Conservation (phyloP, 2,113 vertebrate genomes). For the Coptodon bakossiorum region DNA sequence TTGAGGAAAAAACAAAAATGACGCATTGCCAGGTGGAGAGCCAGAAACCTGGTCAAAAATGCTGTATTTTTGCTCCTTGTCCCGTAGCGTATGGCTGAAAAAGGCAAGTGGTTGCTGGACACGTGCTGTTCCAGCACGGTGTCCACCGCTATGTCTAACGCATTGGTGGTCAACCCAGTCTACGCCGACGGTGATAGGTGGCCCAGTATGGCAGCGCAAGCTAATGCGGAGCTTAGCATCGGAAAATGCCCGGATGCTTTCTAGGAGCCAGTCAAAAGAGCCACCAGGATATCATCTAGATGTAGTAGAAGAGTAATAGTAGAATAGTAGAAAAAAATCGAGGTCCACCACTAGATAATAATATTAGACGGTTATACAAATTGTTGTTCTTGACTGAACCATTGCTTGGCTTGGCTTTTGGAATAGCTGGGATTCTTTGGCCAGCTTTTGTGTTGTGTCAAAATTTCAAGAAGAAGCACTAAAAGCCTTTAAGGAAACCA, state of each 20-base stretch:
- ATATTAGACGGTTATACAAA: not conserved
- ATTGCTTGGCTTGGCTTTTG: not conserved
- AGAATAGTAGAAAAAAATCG: fast-evolving
- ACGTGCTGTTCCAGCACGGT: not conserved
- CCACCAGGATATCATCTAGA: not conserved
- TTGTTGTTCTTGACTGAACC: not conserved
- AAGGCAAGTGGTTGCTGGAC: not conserved
- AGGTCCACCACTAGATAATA: not conserved
- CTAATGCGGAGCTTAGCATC: not conserved
- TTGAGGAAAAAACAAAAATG: not conserved
- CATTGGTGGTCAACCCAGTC: no score
- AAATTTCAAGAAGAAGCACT: not conserved
- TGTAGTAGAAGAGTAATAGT: not conserved
- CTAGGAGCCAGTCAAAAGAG: not conserved
- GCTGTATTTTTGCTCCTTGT: not conserved
- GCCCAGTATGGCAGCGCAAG: not conserved
- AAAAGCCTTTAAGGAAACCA: not conserved
- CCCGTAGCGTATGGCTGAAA: not conserved
- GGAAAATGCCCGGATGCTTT: not conserved
- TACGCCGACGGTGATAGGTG: fast-evolving
- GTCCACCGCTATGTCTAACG: no score
- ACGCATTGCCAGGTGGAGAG: not conserved
- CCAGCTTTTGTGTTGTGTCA: not conserved
- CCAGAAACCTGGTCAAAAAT: not conserved
- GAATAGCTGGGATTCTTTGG: not conserved